A percentile compares a stretch with the other conserved stretches of the same genome.
These are phyloP conservation scores for Iphiclides podalirius DNA, from an alignment of 2,888 invertebrate genomes.

Conservation along the genomic window DNA sequence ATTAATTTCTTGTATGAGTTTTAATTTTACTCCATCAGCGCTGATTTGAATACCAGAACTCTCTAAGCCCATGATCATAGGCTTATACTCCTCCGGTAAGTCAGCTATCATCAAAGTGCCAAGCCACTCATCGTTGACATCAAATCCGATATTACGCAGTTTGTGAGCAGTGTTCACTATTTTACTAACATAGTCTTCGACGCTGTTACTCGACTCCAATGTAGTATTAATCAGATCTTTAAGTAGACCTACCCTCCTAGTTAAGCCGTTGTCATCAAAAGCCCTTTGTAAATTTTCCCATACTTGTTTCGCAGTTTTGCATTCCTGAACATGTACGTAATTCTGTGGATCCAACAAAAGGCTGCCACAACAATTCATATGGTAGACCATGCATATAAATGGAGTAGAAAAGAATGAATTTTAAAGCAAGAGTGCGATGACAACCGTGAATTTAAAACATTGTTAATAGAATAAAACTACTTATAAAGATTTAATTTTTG, in stretches of 20 bases:
- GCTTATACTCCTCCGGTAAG: constrained; percentile 21
- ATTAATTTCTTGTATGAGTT: background rate
- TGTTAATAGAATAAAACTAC: no score
- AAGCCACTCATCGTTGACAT: background rate
- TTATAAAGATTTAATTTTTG: no score
- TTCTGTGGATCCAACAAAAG: constrained; percentile 25
- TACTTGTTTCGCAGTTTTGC: constrained; percentile 27
- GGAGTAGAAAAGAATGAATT: no score
- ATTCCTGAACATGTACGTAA: constrained; percentile 27
- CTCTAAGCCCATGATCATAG: background rate
- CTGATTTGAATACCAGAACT: background rate
- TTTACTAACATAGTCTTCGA: constrained; percentile 27
- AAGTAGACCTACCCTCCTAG: constrained; percentile 24
- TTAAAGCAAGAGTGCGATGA: no score
- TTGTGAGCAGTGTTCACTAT: constrained; percentile 23
- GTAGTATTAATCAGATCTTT: constrained; percentile 25
- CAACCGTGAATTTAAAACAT: no score
- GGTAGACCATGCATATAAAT: no score
- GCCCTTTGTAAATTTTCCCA: constrained; percentile 7
- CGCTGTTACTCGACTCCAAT: constrained; percentile 17
- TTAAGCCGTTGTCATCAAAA: constrained; percentile 21
- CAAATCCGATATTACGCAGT: constrained; percentile 21
- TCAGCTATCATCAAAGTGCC: constrained; percentile 16
- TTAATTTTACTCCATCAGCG: background rate
- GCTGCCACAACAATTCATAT: no score